Percentiles rank a stretch among this genome's conserved stretches.
Evolutionary conservation across 2,113 vertebrate genomes (phyloP).

Genomic region (Siphamia tubifer): DNA sequence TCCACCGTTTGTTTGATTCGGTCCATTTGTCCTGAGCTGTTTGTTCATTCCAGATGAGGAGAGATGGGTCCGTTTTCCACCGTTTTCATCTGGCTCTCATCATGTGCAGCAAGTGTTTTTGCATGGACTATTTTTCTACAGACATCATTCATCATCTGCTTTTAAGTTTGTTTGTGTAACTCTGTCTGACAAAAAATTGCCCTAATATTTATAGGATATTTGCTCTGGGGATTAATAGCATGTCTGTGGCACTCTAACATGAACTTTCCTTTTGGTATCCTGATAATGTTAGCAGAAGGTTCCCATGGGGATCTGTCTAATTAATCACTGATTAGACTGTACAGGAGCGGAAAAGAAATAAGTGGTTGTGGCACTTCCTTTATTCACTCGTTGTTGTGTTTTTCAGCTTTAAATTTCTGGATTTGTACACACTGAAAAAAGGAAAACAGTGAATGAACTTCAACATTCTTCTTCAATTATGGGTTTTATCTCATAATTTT

Average conservation of each 20-base stretch:
- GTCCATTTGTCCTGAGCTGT: constrained; percentile 50
- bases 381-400: too few species aligned
- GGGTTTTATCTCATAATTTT: too few species aligned
- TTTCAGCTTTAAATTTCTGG: too few species aligned
- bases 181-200: constrained; percentile 40
- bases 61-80: constrained; percentile 55
- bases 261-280: constrained; percentile 19
- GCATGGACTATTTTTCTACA: constrained; percentile 45
- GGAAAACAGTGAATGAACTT: too few species aligned
- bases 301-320: background rate
- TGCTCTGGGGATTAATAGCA: constrained; percentile 28
- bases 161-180: constrained; percentile 56
- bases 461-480: too few species aligned
- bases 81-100: constrained; percentile 66
- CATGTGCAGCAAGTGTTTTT: constrained; percentile 54
- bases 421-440: too few species aligned
- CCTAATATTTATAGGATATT: constrained; percentile 48
- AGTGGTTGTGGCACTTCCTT: too few species aligned
- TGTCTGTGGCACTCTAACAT: constrained; percentile 9
- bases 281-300: background rate
- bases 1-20: constrained; percentile 61
- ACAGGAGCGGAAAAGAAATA: too few species aligned
- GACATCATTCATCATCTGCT: constrained; percentile 54
- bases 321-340: background rate
- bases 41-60: constrained; percentile 55